Evolutionary conservation across 2,797 vertebrate species (phyloP), one percentile per base, ranked within the genome.

Genomic region (Hozukius guyotensis): DNA sequence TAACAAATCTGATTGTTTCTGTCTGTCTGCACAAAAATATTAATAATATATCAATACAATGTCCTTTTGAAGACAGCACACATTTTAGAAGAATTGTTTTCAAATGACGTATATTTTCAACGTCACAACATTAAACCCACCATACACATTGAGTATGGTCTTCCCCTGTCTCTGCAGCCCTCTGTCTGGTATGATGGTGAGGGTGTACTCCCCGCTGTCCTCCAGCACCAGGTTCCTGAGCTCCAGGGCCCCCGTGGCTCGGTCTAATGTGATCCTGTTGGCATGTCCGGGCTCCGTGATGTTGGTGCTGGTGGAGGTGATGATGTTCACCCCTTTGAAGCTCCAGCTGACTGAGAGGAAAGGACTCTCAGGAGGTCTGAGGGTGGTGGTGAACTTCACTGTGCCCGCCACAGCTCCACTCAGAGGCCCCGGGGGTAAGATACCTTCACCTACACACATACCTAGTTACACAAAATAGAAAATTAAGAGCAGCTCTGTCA

Each of bases 261-360:
- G 34, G 61, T 95, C 86, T 42, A 94, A 27, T 5, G 81, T 80
- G 83, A 94, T 93, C 78, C 94, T 89, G 82, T 62, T 11, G 6
- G 6, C 6, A 11, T 92, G 61, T 8, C 34, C 82, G 0, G 76
- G 52, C 0, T 36, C 78, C 0, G 53, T 81, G 57, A 66, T 7
- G 68, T 93, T 75, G 22, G 0, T 1, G 59, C 67, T 88, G 75
- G 87, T 92, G 76, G 89, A 93, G 13, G 83, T 95, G 89, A 95
- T 89, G 80, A 95, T 87, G 80, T 89, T 93, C 7, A 14, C 1
- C 1, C 13, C 81, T 22, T 83, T 88, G 73, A 94, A 94, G 72
- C n/a, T 89, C 94, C 93, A 95, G 84, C 82, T 92, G 72, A 95
- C 64, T 0, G 89, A 87, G 62, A 87, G 31, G 53, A 94, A 93